A percentile compares a stretch with the other conserved stretches of the same genome.
phyloP scores from a whole-genome alignment of 2,888 invertebrate species.

The Crioceris asparagi region DNA sequence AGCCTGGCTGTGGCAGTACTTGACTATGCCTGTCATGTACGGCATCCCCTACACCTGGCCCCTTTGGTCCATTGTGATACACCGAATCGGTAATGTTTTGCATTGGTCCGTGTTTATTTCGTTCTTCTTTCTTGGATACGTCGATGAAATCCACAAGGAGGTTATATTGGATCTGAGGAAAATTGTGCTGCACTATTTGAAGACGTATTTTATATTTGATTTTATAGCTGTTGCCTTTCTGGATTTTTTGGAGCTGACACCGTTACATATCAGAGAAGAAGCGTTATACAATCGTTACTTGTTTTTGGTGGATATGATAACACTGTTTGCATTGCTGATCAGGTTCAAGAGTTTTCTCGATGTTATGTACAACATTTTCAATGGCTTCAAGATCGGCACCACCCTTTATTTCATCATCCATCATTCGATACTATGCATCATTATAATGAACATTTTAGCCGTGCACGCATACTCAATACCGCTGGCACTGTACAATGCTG shows the following conservation, averaged over 20 bases:
- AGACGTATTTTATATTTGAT: conserved; percentile 18
- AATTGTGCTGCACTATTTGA: conserved; percentile 14
- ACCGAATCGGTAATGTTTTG: no score
- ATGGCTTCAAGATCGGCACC: neutral
- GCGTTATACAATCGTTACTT: neutral
- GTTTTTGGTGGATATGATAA: neutral
- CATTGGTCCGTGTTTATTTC: conserved; percentile 3
- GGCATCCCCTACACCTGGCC: neutral
- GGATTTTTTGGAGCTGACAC: no score
- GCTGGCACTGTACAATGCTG: neutral
- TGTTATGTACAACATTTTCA: neutral
- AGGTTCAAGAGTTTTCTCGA: conserved; percentile 4
- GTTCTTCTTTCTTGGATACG: conserved; percentile 17
- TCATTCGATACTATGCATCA: neutral
- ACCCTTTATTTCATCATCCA: neutral
- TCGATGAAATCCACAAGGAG: conserved; percentile 12
- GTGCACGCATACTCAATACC: conserved; percentile 1
- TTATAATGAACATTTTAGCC: conserved; percentile 4
- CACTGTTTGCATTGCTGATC: neutral
- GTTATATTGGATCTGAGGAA: conserved; percentile 15
- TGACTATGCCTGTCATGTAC: neutral
- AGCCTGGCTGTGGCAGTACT: conserved; percentile 11
- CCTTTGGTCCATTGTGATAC: conserved; percentile 3
- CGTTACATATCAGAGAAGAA: no score
- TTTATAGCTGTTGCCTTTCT: conserved; percentile 8